phyloP scores from a whole-genome alignment of 2,797 vertebrate species.

The Furcifer pardalis region DNA sequence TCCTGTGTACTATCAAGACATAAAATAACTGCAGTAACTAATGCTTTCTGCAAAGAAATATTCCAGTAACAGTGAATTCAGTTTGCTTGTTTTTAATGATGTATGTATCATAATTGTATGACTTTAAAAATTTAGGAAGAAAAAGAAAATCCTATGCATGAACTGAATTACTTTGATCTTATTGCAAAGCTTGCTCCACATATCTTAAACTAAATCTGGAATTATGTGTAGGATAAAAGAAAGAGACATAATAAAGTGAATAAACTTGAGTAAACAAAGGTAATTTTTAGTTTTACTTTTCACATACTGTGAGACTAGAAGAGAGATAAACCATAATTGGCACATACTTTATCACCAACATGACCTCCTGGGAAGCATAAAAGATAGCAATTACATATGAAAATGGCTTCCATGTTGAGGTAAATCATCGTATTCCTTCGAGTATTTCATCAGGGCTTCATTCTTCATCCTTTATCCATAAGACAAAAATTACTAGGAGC shows the following conservation, averaged over 20 bases:
- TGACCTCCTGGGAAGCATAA: background rate
- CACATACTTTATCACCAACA: background rate
- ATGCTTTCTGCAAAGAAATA: slow-evolving; percentile 5
- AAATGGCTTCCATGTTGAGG: background rate
- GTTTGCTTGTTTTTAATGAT: slow-evolving; percentile 26
- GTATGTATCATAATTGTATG: background rate
- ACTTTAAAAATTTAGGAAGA: slow-evolving; percentile 13
- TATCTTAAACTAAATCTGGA: background rate
- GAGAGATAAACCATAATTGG: background rate
- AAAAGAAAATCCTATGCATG: background rate
- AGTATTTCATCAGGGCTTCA: background rate
- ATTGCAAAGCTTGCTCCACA: background rate
- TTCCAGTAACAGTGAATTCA: slow-evolving; percentile 23
- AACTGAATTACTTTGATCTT: background rate
- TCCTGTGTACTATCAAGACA: background rate
- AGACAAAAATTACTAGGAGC: background rate
- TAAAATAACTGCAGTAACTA: slow-evolving; percentile 24
- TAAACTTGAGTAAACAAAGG: background rate
- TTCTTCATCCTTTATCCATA: background rate
- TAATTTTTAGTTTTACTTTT: background rate
- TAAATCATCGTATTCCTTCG: background rate
- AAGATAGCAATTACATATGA: slow-evolving; percentile 21
- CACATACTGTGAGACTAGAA: background rate
- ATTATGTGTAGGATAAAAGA: background rate
- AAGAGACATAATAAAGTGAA: background rate